Evolutionary conservation across 1,140 invertebrate genomes (phyloP).

Genomic region (Coenobita brevimanus): DNA sequence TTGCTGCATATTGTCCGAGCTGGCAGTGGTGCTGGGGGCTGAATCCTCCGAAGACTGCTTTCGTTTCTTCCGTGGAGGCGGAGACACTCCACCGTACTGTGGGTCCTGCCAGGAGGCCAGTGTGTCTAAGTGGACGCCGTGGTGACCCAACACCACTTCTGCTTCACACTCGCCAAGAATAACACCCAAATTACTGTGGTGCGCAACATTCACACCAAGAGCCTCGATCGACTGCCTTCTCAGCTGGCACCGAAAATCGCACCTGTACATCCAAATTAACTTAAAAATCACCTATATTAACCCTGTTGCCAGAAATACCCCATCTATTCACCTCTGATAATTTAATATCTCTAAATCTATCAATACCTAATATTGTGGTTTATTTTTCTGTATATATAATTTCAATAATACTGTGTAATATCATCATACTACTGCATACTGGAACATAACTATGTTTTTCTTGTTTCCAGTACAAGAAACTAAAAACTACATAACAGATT

Average conservation of each 20-base stretch:
- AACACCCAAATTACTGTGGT: slow-evolving; percentile 40
- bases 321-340: not conserved
- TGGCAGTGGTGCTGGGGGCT: not conserved
- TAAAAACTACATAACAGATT: slow-evolving; percentile 6
- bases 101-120: slow-evolving; percentile 73
- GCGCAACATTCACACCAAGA: slow-evolving; percentile 40
- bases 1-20: slow-evolving; percentile 49
- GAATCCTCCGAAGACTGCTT: slow-evolving; percentile 71
- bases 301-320: not conserved
- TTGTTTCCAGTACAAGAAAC: not conserved
- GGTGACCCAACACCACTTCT: slow-evolving; percentile 65
- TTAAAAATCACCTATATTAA: not conserved
- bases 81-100: slow-evolving; percentile 76
- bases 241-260: slow-evolving; percentile 2
- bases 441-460: slow-evolving; percentile 41
- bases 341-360: not conserved
- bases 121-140: slow-evolving; percentile 69
- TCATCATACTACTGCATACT: not conserved
- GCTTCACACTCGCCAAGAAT: slow-evolving; percentile 41
- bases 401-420: not conserved
- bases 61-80: slow-evolving; percentile 76
- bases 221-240: slow-evolving; percentile 35
- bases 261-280: not conserved
- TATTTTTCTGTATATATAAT: too few species aligned
- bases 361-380: too few species aligned